These are phyloP conservation scores for Syngnathoides biaculeatus DNA, from an alignment of 2,113 vertebrate species.

Conservation along the genomic window DNA sequence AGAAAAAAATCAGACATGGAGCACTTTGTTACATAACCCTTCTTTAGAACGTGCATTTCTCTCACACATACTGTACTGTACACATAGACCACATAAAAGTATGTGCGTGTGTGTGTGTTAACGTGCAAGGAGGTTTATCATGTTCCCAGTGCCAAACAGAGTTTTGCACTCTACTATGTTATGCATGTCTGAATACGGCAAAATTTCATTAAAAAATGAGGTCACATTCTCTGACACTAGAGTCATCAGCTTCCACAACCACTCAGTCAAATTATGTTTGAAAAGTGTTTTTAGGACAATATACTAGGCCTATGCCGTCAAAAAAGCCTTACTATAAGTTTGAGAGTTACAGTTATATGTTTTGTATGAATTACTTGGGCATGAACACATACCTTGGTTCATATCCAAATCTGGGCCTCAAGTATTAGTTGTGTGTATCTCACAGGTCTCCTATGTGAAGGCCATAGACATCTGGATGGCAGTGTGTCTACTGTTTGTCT, in stretches of 20 bases:
- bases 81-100: constrained; percentile 13
- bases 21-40: constrained; percentile 48
- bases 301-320: no score
- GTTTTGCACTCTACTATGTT: constrained; percentile 46
- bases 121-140: constrained; percentile 40
- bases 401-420: neutral
- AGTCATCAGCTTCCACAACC: neutral
- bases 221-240: constrained; percentile 17
- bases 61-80: constrained; percentile 14
- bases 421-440: neutral
- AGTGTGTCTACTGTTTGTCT: constrained; percentile 94
- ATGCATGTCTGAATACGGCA: constrained; percentile 42
- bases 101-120: neutral
- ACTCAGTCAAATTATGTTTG: constrained; percentile 1
- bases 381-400: neutral
- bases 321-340: neutral
- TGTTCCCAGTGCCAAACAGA: constrained; percentile 47
- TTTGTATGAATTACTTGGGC: neutral
- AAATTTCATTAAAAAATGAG: constrained; percentile 17
- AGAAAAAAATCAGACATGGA: constrained; percentile 35
- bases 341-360: neutral
- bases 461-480: constrained; percentile 99
- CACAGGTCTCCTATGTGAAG: constrained; percentile 94
- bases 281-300: neutral
- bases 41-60: constrained; percentile 22